Evolutionary conservation across 2,888 invertebrate genomes (phyloP).

Genomic region (Gibbula magus): DNA sequence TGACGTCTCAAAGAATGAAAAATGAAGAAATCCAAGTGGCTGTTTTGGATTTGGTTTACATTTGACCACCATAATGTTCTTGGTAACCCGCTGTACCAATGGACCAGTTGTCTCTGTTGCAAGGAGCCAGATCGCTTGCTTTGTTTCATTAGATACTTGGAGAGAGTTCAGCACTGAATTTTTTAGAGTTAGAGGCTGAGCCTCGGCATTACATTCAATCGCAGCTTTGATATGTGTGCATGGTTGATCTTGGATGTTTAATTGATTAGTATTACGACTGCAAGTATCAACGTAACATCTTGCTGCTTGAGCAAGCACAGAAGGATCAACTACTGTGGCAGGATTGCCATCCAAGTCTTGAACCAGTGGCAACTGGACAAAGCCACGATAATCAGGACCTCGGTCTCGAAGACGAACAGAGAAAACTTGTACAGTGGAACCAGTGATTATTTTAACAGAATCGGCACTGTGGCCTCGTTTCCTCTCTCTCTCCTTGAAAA

Average conservation of each 20-base stretch:
- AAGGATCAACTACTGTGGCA: conserved; percentile 65
- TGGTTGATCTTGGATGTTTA: conserved; percentile 54
- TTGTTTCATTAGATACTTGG: conserved; percentile 80
- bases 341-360: conserved; percentile 73
- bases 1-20: conserved; percentile 78
- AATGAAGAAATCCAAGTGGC: conserved; percentile 84
- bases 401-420: conserved; percentile 83
- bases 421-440: conserved; percentile 79
- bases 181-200: conserved; percentile 80
- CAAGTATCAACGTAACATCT: conserved; percentile 75
- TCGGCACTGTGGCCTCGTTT: conserved; percentile 79
- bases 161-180: conserved; percentile 80
- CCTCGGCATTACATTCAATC: conserved; percentile 80
- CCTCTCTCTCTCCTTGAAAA: conserved; percentile 80
- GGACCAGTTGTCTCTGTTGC: conserved; percentile 80
- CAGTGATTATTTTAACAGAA: conserved; percentile 81
- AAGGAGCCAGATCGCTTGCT: conserved; percentile 80
- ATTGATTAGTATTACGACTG: conserved; percentile 51
- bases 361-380: conserved; percentile 80
- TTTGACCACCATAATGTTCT: conserved; percentile 83
- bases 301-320: conserved; percentile 69
- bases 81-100: conserved; percentile 83
- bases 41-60: conserved; percentile 82
- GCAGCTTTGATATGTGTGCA: conserved; percentile 83
- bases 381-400: conserved; percentile 84